Evolutionary conservation across 2,888 invertebrate genomes (phyloP).

Genomic region (Tetragnatha montana): DNA sequence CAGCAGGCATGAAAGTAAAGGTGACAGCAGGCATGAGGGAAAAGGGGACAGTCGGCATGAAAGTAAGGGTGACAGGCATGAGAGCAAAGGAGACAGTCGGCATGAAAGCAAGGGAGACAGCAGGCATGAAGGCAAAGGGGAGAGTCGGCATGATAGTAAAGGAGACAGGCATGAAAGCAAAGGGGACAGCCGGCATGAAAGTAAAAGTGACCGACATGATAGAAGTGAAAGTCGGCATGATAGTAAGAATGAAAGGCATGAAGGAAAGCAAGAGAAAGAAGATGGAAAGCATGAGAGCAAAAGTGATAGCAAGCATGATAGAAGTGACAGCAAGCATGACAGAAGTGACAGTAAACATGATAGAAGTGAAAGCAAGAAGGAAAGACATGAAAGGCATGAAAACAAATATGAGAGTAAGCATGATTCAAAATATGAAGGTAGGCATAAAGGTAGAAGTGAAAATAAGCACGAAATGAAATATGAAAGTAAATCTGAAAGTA

Average conservation of each 20-base stretch:
- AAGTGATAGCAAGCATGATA: not conserved
- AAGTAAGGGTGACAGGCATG: not conserved
- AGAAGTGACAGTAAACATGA: conserved; percentile 5
- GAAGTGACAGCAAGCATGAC: not conserved
- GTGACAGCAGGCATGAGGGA: not conserved
- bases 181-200: conserved; percentile 13
- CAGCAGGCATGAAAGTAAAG: conserved; percentile 1
- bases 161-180: conserved; percentile 11
- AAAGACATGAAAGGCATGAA: not conserved
- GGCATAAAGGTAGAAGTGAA: conserved; percentile 18
- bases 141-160: conserved; percentile 6
- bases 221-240: conserved; percentile 21
- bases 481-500: conserved; percentile 18
- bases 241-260: conserved; percentile 23
- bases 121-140: conserved; percentile 23
- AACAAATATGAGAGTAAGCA: conserved; percentile 3
- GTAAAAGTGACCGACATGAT: conserved; percentile 12
- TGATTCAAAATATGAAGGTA: conserved; percentile 5
- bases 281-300: conserved; percentile 27
- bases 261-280: conserved; percentile 1
- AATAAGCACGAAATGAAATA: conserved; percentile 3
- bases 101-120: conserved; percentile 7
- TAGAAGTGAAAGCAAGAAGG: conserved; percentile 5
- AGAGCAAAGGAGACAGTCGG: conserved; percentile 6
- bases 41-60: not conserved